Conservation (phyloP, 2,888 invertebrate species). For the Drosophila pegasa region DNA sequence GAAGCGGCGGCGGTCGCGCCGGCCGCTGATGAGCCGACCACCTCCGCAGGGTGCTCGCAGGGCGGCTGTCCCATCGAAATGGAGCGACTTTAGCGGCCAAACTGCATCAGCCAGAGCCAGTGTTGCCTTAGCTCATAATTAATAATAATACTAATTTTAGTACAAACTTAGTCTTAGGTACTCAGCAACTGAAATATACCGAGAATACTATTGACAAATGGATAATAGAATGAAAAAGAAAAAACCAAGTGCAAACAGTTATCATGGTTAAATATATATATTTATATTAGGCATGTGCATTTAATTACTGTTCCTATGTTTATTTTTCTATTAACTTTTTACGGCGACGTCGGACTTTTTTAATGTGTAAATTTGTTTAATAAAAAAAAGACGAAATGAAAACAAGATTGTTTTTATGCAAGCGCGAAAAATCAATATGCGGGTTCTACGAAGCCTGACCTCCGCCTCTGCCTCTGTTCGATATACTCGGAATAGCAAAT, state of each 20-base stretch:
- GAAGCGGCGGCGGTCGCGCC: not conserved
- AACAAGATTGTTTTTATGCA: not conserved
- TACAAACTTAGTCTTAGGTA: slow-evolving; percentile 36
- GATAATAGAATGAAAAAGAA: slow-evolving; percentile 7
- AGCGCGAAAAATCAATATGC: slow-evolving; percentile 58
- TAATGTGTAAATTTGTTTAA: slow-evolving; percentile 44
- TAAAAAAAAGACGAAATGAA: slow-evolving; percentile 12
- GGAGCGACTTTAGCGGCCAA: slow-evolving; percentile 62
- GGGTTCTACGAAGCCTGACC: not conserved
- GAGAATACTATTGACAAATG: slow-evolving; percentile 16
- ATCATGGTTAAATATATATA: slow-evolving; percentile 23
- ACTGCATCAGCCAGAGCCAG: slow-evolving; percentile 15
- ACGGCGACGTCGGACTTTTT: slow-evolving; percentile 21
- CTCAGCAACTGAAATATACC: slow-evolving; percentile 50
- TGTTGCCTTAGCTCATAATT: slow-evolving; percentile 25
- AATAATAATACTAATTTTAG: not conserved
- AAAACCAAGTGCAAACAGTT: not conserved
- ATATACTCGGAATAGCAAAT: slow-evolving; percentile 6
- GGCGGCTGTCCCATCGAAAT: slow-evolving; percentile 70
- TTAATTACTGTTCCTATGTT: slow-evolving; percentile 57
- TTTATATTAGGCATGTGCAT: slow-evolving; percentile 63
- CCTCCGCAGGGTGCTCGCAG: slow-evolving; percentile 37
- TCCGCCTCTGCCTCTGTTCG: not conserved
- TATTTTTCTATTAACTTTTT: slow-evolving; percentile 29
- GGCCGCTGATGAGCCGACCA: slow-evolving; percentile 12